Percentiles rank a stretch among this genome's conserved stretches.
phyloP scores from a whole-genome alignment of 2,888 invertebrate genomes.

The Clunio marinus region DNA sequence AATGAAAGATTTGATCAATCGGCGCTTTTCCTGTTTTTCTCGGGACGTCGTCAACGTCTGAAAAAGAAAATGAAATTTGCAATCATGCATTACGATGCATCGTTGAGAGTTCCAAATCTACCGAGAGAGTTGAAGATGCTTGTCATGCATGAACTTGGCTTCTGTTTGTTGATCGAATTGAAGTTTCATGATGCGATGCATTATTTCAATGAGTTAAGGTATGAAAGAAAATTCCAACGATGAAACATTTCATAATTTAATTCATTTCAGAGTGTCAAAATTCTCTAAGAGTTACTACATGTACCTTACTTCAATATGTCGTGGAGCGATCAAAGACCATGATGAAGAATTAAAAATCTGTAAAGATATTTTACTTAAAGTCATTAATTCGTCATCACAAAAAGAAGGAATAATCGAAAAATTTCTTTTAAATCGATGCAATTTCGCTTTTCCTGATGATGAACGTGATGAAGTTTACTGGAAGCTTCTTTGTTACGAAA shows the following conservation, averaged over 20 bases:
- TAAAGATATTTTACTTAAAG: constrained; percentile 45
- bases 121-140: constrained; percentile 62
- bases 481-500: constrained; percentile 59
- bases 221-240: constrained; percentile 40
- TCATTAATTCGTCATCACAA: constrained; percentile 46
- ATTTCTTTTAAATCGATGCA: constrained; percentile 49
- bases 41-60: constrained; percentile 59
- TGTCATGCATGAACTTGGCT: constrained; percentile 53
- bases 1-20: constrained; percentile 57
- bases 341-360: constrained; percentile 42
- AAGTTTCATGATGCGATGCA: constrained; percentile 55
- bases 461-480: constrained; percentile 51
- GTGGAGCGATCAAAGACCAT: constrained; percentile 45
- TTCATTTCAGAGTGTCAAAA: constrained; percentile 38
- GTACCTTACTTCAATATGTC: constrained; percentile 56
- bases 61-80: constrained; percentile 53
- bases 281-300: constrained; percentile 65
- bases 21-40: constrained; percentile 63
- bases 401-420: constrained; percentile 51
- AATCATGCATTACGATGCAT: constrained; percentile 56
- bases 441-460: constrained; percentile 43
- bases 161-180: constrained; percentile 62
- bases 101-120: constrained; percentile 55
- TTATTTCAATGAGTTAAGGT: constrained; percentile 56
- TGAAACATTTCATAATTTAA: neutral